Conservation (phyloP, 2,797 vertebrate species). For the Pelodytes ibericus region DNA sequence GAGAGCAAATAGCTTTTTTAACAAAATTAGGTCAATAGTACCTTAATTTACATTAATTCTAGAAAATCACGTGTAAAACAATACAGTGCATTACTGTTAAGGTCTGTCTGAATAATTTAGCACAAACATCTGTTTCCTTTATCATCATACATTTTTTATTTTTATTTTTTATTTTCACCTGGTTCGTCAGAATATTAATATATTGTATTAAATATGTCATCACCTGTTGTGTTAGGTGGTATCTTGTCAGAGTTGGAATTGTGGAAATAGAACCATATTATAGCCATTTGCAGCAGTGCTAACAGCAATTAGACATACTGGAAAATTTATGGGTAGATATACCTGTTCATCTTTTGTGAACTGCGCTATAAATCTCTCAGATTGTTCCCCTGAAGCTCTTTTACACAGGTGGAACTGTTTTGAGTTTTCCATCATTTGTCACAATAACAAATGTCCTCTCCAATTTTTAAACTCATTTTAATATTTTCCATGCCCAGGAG, state of each 20-base stretch:
- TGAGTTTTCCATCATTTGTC: constrained; percentile 39
- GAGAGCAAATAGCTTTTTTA: no score
- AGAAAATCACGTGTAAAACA: no score
- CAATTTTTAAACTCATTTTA: constrained; percentile 29
- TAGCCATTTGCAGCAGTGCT: constrained; percentile 28
- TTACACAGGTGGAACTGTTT: constrained; percentile 37
- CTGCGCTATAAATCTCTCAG: constrained; percentile 36
- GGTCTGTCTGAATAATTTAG: no score
- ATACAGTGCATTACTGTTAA: no score
- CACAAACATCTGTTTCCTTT: background rate
- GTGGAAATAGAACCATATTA: constrained; percentile 18
- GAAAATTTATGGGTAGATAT: constrained; percentile 34
- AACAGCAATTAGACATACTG: constrained; percentile 28
- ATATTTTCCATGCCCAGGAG: constrained; percentile 38
- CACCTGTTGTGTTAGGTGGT: background rate
- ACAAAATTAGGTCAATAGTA: no score
- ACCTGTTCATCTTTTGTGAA: constrained; percentile 45
- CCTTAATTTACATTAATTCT: no score
- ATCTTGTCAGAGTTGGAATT: background rate
- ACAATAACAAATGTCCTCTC: constrained; percentile 31
- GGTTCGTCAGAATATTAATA: no score
- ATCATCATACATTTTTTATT: background rate
- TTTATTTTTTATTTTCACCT: background rate
- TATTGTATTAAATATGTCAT: no score
- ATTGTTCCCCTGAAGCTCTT: constrained; percentile 41